A percentile compares a stretch with the other conserved stretches of the same genome.
phyloP scores from a whole-genome alignment of 1,140 invertebrate genomes.

The Caenorhabditis elegans region WBcel235 BX284606.5:9291501-9292000 shows the following conservation, averaged over 20 bases:
- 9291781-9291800: neutral
- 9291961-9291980: constrained; percentile 4
- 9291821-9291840: neutral
- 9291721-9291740: constrained; percentile 24
- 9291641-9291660: neutral
- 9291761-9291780: neutral
- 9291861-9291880: too few species aligned
- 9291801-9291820: neutral
- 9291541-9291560: neutral
- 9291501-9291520: neutral
- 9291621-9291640: neutral
- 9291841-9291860: neutral
- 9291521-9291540: neutral
- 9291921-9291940: neutral
- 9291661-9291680: neutral
- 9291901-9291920: neutral
- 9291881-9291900: too few species aligned
- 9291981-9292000: constrained; percentile 9
- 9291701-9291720: neutral
- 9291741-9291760: constrained; percentile 23
- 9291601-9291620: neutral
- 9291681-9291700: neutral
- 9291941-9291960: neutral
- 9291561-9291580: constrained; percentile 1
- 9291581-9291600: neutral